Conservation (phyloP, 2,797 vertebrate genomes). For the Xyrichtys novacula region DNA sequence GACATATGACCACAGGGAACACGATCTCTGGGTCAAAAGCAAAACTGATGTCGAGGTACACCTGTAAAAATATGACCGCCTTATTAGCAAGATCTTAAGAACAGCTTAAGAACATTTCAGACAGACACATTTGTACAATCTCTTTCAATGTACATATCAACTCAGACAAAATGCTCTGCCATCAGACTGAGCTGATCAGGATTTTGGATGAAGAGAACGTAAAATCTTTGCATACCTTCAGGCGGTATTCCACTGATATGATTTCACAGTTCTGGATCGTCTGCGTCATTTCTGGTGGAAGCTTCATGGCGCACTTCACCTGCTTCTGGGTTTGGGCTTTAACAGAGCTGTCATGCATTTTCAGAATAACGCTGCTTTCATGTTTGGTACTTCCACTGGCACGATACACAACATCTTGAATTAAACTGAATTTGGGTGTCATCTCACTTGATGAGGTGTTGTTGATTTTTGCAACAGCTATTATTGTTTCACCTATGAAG, state of each 20-base stretch:
- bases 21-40: slow-evolving; percentile 68
- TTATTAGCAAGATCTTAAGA: not conserved
- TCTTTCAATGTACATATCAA: not conserved
- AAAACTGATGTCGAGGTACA: slow-evolving; percentile 79
- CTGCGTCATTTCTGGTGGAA: slow-evolving; percentile 81
- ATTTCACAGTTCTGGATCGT: slow-evolving; percentile 91
- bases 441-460: slow-evolving; percentile 91
- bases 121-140: too few species aligned
- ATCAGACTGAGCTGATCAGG: not conserved
- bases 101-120: not conserved
- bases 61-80: slow-evolving; percentile 48
- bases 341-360: slow-evolving; percentile 81
- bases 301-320: slow-evolving; percentile 84
- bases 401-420: slow-evolving; percentile 83
- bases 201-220: not conserved
- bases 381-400: slow-evolving; percentile 86
- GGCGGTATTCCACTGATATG: slow-evolving; percentile 89
- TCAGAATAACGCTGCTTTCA: slow-evolving; percentile 81
- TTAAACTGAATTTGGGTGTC: slow-evolving; percentile 90
- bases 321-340: slow-evolving; percentile 85
- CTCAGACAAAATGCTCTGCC: not conserved
- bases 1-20: slow-evolving; percentile 66
- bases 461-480: slow-evolving; percentile 89
- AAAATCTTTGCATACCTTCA: slow-evolving; percentile 84
- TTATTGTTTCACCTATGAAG: slow-evolving; percentile 89